Percentiles rank a stretch among this genome's conserved stretches.
Evolutionary conservation across 1,140 invertebrate species (phyloP).

Genomic region (Drosophila hydei): DNA sequence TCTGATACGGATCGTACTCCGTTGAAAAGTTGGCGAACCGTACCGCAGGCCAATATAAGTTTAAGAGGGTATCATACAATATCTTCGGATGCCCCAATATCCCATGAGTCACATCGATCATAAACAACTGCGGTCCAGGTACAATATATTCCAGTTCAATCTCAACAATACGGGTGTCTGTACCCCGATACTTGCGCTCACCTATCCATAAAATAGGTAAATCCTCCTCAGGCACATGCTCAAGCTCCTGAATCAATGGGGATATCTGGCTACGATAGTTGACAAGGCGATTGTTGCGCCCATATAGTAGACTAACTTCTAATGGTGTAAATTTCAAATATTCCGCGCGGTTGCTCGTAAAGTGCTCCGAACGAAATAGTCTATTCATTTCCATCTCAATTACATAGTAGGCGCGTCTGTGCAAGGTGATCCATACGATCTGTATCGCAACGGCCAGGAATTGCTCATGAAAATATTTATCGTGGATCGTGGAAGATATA

Average conservation of each 20-base stretch:
- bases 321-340: slow-evolving; percentile 52
- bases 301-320: slow-evolving; percentile 69
- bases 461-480: slow-evolving; percentile 67
- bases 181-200: slow-evolving; percentile 76
- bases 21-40: slow-evolving; percentile 60
- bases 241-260: slow-evolving; percentile 68
- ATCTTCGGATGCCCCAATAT: slow-evolving; percentile 73
- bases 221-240: slow-evolving; percentile 58
- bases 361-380: slow-evolving; percentile 76
- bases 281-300: slow-evolving; percentile 55
- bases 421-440: slow-evolving; percentile 74
- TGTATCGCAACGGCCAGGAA: slow-evolving; percentile 69
- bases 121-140: slow-evolving; percentile 62
- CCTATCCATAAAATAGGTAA: slow-evolving; percentile 78
- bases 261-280: slow-evolving; percentile 74
- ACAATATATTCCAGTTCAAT: slow-evolving; percentile 77
- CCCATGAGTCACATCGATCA: slow-evolving; percentile 74
- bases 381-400: slow-evolving; percentile 78
- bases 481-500: slow-evolving; percentile 63
- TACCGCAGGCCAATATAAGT: slow-evolving; percentile 62
- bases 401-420: slow-evolving; percentile 63
- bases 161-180: slow-evolving; percentile 58
- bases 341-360: slow-evolving; percentile 43
- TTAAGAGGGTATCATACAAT: slow-evolving; percentile 67
- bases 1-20: slow-evolving; percentile 66